Evolutionary conservation across 2,797 vertebrate species (phyloP).

Genomic region (Thalassophryne amazonica): DNA sequence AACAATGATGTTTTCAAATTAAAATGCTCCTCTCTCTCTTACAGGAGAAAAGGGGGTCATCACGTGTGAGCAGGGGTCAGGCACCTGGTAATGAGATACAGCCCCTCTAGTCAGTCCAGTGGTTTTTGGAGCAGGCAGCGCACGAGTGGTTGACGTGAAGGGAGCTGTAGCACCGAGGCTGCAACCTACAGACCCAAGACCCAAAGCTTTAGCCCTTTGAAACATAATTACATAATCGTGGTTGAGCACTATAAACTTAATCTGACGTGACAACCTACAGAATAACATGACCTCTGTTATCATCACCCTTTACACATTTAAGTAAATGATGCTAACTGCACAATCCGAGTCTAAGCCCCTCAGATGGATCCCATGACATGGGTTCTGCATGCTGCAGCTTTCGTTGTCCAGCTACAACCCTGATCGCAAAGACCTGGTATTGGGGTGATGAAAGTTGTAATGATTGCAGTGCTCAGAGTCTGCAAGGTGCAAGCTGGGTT

Average conservation of each 20-base stretch:
- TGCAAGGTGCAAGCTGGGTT: conserved; percentile 82
- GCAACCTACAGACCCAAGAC: conserved; percentile 12
- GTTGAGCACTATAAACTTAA: conserved; percentile 6
- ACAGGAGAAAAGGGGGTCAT: conserved; percentile 49
- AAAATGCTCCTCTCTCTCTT: conserved; percentile 39
- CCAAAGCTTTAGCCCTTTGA: neutral
- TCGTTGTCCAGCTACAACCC: neutral
- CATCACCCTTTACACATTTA: conserved; percentile 6
- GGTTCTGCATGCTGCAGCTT: conserved; percentile 28
- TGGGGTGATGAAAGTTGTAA: conserved; percentile 77
- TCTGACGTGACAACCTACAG: conserved; percentile 1
- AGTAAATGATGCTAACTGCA: conserved; percentile 10
- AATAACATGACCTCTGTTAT: neutral
- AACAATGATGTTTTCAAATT: conserved; percentile 27
- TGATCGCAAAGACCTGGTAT: conserved; percentile 70
- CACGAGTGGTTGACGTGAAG: conserved; percentile 50
- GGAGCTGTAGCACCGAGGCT: conserved; percentile 2
- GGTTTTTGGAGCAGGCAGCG: conserved; percentile 53
- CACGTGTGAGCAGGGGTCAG: conserved; percentile 29
- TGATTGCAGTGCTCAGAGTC: conserved; percentile 82
- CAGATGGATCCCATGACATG: conserved; percentile 12
- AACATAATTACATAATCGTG: neutral
- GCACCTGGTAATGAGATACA: conserved; percentile 19
- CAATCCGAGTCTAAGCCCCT: conserved; percentile 1
- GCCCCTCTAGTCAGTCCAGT: conserved; percentile 67